Percentiles rank a stretch among this genome's conserved stretches.
Evolutionary conservation across 2,113 vertebrate species (phyloP).

Genomic region (Chroicocephalus ridibundus): DNA sequence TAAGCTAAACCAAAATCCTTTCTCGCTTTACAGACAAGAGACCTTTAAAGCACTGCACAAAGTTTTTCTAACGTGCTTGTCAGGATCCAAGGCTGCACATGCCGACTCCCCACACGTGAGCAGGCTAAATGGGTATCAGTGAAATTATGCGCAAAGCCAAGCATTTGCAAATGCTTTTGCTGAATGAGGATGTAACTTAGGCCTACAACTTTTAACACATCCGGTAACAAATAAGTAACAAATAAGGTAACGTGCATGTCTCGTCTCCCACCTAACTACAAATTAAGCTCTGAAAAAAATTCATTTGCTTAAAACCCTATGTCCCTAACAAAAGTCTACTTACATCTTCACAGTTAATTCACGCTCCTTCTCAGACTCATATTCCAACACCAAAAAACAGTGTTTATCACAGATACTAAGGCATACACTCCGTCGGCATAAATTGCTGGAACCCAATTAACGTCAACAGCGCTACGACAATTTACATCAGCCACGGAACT

Average conservation of each 20-base stretch:
- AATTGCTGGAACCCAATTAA: background rate
- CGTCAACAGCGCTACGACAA: background rate
- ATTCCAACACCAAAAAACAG: background rate
- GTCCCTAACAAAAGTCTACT: background rate
- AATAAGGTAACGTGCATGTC: background rate
- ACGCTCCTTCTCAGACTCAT: background rate
- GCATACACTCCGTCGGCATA: background rate
- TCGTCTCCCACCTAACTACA: background rate
- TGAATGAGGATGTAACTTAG: background rate
- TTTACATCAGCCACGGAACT: background rate
- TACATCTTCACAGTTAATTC: background rate
- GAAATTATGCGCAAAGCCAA: background rate
- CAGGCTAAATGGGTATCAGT: background rate
- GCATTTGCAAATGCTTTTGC: background rate
- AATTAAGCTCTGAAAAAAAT: background rate
- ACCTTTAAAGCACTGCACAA: background rate
- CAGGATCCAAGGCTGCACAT: background rate
- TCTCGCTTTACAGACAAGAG: background rate
- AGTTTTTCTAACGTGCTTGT: background rate
- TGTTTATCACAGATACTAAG: background rate
- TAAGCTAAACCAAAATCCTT: background rate
- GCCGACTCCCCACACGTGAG: fast-evolving
- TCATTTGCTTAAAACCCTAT: background rate
- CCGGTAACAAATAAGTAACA: background rate
- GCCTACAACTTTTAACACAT: background rate